Conservation (phyloP, 1,140 invertebrate genomes). For the Hypsibius dujardini region DNA sequence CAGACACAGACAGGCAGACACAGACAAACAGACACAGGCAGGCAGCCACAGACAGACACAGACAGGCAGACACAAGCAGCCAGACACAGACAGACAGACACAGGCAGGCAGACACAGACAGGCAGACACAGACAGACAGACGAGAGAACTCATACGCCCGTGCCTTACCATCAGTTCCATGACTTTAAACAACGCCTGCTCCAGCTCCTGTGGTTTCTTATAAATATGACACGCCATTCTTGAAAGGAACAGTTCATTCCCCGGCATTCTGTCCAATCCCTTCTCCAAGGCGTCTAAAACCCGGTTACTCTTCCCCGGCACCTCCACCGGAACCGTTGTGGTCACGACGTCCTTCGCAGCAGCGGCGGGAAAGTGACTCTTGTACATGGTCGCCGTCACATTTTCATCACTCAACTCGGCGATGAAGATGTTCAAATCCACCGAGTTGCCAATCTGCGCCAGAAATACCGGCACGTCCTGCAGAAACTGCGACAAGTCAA, state of each 20-base stretch:
- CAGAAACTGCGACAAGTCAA: slow-evolving; percentile 40
- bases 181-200: slow-evolving; percentile 45
- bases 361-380: not conserved
- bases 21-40: too few species aligned
- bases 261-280: not conserved
- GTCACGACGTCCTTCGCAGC: not conserved
- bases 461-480: slow-evolving; percentile 19
- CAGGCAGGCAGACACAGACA: too few species aligned
- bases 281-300: not conserved
- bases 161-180: slow-evolving; percentile 38
- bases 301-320: not conserved
- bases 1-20: too few species aligned
- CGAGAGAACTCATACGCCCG: not conserved
- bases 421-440: slow-evolving; percentile 21
- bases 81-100: too few species aligned
- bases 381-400: slow-evolving; percentile 30
- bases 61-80: too few species aligned
- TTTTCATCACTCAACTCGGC: slow-evolving; percentile 33
- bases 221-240: not conserved
- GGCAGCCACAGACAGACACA: too few species aligned
- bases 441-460: slow-evolving; percentile 17
- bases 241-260: not conserved
- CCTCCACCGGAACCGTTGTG: not conserved
- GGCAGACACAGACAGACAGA: too few species aligned
- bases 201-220: slow-evolving; percentile 34